A percentile compares a stretch with the other conserved stretches of the same genome.
Evolutionary conservation across 2,888 invertebrate genomes (phyloP).

Genomic region (Corbicula japonica): DNA sequence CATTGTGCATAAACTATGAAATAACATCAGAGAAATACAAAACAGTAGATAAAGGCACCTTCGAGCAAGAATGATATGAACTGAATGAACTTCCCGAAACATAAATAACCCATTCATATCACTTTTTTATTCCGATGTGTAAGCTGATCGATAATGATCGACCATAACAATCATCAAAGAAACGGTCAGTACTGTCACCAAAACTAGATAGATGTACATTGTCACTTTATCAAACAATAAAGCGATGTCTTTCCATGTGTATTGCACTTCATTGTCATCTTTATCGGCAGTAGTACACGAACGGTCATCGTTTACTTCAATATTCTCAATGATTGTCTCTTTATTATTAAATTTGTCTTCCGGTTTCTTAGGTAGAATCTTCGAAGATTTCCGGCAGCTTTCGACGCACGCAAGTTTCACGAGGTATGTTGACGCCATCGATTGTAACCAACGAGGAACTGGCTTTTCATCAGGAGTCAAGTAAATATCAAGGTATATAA

Average conservation of each 20-base stretch:
- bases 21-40: too few relatives aligned
- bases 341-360: neutral
- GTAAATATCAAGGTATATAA: constrained; percentile 51
- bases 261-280: constrained; percentile 1
- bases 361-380: neutral
- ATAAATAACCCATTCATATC: too few relatives aligned
- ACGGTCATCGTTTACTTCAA: neutral
- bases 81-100: too few relatives aligned
- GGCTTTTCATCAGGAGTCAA: constrained; percentile 46
- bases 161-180: constrained; percentile 19
- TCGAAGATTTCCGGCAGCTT: neutral
- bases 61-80: too few relatives aligned
- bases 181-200: constrained; percentile 36
- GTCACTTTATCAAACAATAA: constrained; percentile 56
- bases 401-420: constrained; percentile 5
- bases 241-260: constrained; percentile 60
- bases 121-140: too few relatives aligned
- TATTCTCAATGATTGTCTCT: neutral
- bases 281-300: neutral
- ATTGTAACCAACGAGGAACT: constrained; percentile 38
- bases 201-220: constrained; percentile 52
- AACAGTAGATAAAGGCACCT: too few relatives aligned
- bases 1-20: too few relatives aligned
- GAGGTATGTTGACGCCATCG: constrained; percentile 3
- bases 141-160: neutral